These are phyloP conservation scores for Cirrhinus mrigala DNA, from an alignment of 2,797 vertebrate species.

Conservation along the genomic window DNA sequence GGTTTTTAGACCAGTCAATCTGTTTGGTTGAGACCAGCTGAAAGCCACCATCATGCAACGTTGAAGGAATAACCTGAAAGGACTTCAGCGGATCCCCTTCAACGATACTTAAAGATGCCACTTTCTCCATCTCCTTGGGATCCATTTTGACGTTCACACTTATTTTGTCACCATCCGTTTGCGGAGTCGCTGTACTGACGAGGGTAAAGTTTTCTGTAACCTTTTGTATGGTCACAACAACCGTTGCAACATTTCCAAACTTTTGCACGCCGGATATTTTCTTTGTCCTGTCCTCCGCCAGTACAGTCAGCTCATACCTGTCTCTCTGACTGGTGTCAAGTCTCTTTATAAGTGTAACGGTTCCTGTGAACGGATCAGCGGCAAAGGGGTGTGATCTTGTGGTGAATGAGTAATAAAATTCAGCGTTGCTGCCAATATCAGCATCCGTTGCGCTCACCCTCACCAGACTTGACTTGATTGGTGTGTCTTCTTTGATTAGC, in stretches of 20 bases:
- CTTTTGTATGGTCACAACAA: slow-evolving; percentile 85
- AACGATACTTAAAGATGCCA: slow-evolving; percentile 85
- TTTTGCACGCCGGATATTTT: slow-evolving; percentile 88
- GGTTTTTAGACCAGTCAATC: slow-evolving; percentile 86
- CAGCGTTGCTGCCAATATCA: slow-evolving; percentile 89
- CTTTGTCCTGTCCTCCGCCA: slow-evolving; percentile 93
- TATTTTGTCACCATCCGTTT: slow-evolving; percentile 71
- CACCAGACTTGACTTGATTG: slow-evolving; percentile 83
- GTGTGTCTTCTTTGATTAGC: slow-evolving; percentile 84
- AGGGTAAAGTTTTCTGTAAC: slow-evolving; percentile 73
- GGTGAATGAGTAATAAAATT: slow-evolving; percentile 92
- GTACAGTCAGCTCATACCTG: slow-evolving; percentile 86
- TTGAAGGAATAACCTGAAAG: slow-evolving; percentile 87
- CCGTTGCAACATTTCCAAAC: slow-evolving; percentile 88
- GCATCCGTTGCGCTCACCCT: slow-evolving; percentile 92
- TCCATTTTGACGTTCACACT: slow-evolving; percentile 83
- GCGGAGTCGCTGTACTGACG: slow-evolving; percentile 68
- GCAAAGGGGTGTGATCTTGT: slow-evolving; percentile 84
- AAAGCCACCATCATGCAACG: slow-evolving; percentile 82
- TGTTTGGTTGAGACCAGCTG: slow-evolving; percentile 86
- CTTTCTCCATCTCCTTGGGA: slow-evolving; percentile 73
- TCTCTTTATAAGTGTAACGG: slow-evolving; percentile 82
- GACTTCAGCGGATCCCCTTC: slow-evolving; percentile 85
- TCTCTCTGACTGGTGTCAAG: slow-evolving; percentile 84
- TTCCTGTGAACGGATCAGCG: slow-evolving; percentile 90